Evolutionary conservation across 2,797 vertebrate species (phyloP).

Genomic region (Darevskia mixta): DNA sequence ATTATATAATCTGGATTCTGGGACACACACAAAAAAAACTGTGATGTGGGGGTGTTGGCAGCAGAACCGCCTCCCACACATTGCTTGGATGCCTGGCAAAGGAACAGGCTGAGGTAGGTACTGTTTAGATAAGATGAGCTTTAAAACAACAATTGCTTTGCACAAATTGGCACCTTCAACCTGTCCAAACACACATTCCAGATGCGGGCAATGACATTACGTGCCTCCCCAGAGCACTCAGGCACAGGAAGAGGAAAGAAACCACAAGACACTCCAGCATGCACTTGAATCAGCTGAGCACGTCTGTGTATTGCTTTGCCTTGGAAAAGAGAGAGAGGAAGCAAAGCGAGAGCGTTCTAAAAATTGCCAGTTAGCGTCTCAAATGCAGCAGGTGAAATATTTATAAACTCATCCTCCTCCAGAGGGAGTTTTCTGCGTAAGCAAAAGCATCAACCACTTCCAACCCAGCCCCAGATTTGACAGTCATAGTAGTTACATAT

Average conservation of each 20-base stretch:
- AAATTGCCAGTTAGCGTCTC: constrained; percentile 64
- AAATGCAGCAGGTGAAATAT: constrained; percentile 76
- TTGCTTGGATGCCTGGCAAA: too few relatives aligned
- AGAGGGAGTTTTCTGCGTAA: constrained; percentile 73
- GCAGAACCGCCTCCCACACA: not conserved
- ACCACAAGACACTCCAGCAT: not conserved
- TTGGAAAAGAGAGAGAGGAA: not conserved
- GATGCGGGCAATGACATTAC: constrained; percentile 21
- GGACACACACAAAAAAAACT: not conserved
- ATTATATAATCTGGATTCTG: not conserved
- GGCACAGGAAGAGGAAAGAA: not conserved
- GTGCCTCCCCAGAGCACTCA: not conserved
- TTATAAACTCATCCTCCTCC: constrained; percentile 73
- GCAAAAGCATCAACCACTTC: constrained; percentile 61
- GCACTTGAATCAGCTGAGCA: constrained; percentile 7
- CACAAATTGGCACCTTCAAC: constrained; percentile 39
- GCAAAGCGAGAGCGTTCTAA: constrained; percentile 63
- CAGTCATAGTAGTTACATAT: not conserved
- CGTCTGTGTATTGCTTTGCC: constrained; percentile 13
- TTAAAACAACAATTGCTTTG: constrained; percentile 47
- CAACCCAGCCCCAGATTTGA: constrained; percentile 7
- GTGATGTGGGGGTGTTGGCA: too few relatives aligned
- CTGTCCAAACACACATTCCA: constrained; percentile 55
- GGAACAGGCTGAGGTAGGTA: not conserved
- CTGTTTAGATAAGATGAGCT: constrained; percentile 43